These are phyloP conservation scores for Allolobophora icterica DNA, from an alignment of 2,888 invertebrate species.

Conservation along the genomic window DNA sequence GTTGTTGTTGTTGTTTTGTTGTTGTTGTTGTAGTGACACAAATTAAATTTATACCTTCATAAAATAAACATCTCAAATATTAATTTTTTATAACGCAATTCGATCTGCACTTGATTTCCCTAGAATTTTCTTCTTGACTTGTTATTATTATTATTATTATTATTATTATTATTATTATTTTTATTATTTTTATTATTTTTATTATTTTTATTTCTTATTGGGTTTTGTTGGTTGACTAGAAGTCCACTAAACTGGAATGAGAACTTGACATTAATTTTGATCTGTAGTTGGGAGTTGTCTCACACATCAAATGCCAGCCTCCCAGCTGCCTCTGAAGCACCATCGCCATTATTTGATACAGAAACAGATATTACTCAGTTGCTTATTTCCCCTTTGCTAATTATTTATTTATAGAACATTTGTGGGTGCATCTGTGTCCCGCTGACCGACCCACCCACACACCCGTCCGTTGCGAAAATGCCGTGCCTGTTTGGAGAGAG, in stretches of 20 bases:
- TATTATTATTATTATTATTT: no score
- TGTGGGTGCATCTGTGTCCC: neutral
- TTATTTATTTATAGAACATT: constrained; percentile 17
- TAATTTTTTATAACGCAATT: no score
- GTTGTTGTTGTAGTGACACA: no score
- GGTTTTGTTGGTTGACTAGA: neutral
- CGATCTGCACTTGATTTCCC: no score
- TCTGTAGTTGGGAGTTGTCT: neutral
- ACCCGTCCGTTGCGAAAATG: neutral
- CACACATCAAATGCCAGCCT: neutral
- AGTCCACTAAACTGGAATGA: neutral
- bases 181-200: constrained; percentile 22
- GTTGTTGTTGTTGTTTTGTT: no score
- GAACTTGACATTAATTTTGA: neutral
- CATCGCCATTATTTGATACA: neutral
- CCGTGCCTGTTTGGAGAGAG: neutral
- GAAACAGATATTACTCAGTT: neutral
- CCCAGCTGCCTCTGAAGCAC: neutral
- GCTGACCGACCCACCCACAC: neutral
- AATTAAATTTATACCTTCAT: no score
- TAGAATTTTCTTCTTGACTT: no score
- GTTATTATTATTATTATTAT: neutral
- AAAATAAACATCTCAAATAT: no score
- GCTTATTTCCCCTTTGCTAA: neutral
- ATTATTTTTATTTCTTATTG: neutral